A percentile compares a stretch with the other conserved stretches of the same genome.
phyloP scores from a whole-genome alignment of 2,797 vertebrate species.

The Avahi laniger region DNA sequence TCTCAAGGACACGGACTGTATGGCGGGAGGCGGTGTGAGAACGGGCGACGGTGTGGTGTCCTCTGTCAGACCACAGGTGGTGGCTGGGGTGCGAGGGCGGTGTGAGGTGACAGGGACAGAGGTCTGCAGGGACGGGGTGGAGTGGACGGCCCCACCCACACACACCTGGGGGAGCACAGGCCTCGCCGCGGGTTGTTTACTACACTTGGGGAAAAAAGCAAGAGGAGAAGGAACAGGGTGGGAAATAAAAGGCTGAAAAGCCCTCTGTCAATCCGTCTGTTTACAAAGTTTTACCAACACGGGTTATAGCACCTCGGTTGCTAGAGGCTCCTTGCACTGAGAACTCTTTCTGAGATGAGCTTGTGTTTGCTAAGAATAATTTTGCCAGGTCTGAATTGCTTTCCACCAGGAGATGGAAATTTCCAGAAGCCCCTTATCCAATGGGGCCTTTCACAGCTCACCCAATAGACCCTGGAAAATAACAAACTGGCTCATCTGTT shows the following conservation, averaged over 20 bases:
- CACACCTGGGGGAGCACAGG: constrained; percentile 46
- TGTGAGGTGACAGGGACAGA: constrained; percentile 7
- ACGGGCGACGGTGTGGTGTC: neutral
- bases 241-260: constrained; percentile 67
- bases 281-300: constrained; percentile 63
- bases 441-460: constrained; percentile 37
- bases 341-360: constrained; percentile 66
- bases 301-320: neutral
- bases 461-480: constrained; percentile 41
- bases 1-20: neutral
- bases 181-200: constrained; percentile 61
- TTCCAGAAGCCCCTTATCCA: constrained; percentile 69
- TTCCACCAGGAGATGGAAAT: constrained; percentile 76
- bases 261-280: constrained; percentile 69
- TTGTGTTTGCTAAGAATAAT: constrained; percentile 78
- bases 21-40: accelerated
- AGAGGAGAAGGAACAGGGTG: neutral
- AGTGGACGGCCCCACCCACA: neutral
- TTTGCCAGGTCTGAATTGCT: constrained; percentile 65
- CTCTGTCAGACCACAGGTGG: neutral
- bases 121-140: neutral
- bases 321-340: constrained; percentile 70
- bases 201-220: neutral
- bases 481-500: constrained; percentile 25
- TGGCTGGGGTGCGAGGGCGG: neutral